phyloP scores from a whole-genome alignment of 1,140 invertebrate species.

The Cheumatopsyche charites region DNA sequence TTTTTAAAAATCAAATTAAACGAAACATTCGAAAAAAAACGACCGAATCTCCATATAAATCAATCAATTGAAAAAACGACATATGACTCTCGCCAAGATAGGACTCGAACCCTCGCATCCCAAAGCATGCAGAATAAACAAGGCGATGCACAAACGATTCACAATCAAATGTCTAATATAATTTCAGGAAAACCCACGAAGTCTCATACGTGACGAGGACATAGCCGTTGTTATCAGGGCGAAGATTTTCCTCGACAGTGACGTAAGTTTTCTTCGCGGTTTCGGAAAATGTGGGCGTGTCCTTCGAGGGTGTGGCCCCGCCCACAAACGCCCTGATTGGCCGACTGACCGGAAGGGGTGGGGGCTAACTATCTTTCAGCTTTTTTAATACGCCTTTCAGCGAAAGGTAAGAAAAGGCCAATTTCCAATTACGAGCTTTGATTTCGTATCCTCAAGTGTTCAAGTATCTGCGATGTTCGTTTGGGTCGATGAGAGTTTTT shows the following conservation, averaged over 20 bases:
- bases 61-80: too few species aligned
- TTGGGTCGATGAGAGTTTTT: neutral
- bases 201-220: too few species aligned
- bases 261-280: neutral
- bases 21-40: too few species aligned
- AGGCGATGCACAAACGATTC: too few species aligned
- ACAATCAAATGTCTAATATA: too few species aligned
- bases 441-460: neutral
- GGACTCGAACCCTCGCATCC: too few species aligned
- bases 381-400: slow-evolving; percentile 42
- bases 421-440: neutral
- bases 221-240: too few species aligned
- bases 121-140: too few species aligned
- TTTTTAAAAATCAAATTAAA: too few species aligned
- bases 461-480: neutral
- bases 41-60: too few species aligned
- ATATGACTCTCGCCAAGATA: too few species aligned
- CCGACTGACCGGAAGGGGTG: slow-evolving; percentile 23
- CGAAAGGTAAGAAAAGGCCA: slow-evolving; percentile 26
- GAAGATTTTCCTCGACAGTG: neutral
- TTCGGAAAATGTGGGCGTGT: slow-evolving; percentile 25
- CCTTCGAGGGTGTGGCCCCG: neutral
- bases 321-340: slow-evolving; percentile 38
- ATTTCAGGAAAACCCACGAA: too few species aligned
- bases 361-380: slow-evolving; percentile 41